Base-by-base conservation (phyloP, 1,140 invertebrate species). In the Drosophila dunni region DNA sequence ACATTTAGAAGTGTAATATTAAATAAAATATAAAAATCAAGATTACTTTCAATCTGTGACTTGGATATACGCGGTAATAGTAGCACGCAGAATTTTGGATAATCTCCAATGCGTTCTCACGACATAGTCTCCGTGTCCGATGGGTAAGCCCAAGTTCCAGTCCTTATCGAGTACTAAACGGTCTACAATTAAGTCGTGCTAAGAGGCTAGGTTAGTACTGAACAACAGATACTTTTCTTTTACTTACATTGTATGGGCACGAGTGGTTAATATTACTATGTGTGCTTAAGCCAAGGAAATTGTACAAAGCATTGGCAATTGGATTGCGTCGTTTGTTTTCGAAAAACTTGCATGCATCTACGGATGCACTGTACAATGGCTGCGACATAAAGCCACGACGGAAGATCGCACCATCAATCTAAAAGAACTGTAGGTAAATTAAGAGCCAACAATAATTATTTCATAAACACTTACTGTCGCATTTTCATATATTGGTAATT, bases 221-320 rank as follows among this genome's bases (percentile, higher is more conserved):
- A 10, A 11, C n/a, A 11, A n/a, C n/a, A 0, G 24, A 40, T 40
- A 3, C 11, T 10, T 38, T 36, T 7, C 7, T 0, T 6, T 7
- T 24, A 70, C 75, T 68, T 5, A 77, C 75, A 51, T 77, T 38
- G 17, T 40, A 72, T 17, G 74, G 74, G 42, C 69, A 77, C 1
- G 46, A 50, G 44, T 77, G 74, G 45, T 77, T 77, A 0, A 73
- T 8, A 46, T 77, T 77, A 0, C 46, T 60, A 29, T 57, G 54
- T 9, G 38, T 24, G 1, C 2, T 9, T 2, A 77, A 9, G 6
- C 45, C 54, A 2, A 72, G 10, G 4, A 76, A 38, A 0, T 50
- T 62, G 11, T 64, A 76, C 7, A 76, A 3, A 1, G 38, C 40
- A 17, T 51, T n/a, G 1, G 74, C 68, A 7, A 66, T 13, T 4